phyloP scores from a whole-genome alignment of 1,140 invertebrate species.

The Dolichoris vasculosae region DNA sequence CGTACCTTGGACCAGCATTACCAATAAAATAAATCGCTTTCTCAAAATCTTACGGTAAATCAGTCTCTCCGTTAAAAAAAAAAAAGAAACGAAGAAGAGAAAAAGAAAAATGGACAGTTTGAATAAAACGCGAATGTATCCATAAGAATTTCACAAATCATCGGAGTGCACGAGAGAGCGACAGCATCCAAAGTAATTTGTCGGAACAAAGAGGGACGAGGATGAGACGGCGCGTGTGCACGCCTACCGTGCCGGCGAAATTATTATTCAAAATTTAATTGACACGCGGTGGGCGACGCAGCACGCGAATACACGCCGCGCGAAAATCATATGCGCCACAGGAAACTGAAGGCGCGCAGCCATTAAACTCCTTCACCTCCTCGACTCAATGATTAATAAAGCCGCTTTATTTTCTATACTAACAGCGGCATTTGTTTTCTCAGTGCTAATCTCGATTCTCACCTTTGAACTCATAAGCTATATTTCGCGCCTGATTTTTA shows the following conservation, averaged over 20 bases:
- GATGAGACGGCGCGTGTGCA: background rate
- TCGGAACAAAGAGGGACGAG: background rate
- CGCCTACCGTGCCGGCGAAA: constrained; percentile 52
- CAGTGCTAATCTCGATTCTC: background rate
- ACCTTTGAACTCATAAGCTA: background rate
- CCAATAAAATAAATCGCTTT: background rate
- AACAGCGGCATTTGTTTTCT: constrained; percentile 44
- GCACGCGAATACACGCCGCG: background rate
- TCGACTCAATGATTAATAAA: constrained; percentile 45
- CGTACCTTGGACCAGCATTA: background rate
- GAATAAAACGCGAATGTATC: background rate
- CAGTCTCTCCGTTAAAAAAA: too few species aligned
- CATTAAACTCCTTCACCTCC: constrained; percentile 14
- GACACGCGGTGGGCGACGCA: constrained; percentile 56
- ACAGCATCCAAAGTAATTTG: background rate
- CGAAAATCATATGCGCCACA: background rate
- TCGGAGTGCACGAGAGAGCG: background rate
- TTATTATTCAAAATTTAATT: constrained; percentile 62
- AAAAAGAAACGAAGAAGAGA: background rate
- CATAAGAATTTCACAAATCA: background rate
- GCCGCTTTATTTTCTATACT: constrained; percentile 23
- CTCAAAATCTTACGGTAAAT: background rate
- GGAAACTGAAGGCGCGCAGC: background rate
- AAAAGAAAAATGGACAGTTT: background rate
- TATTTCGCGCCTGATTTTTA: background rate